These are phyloP conservation scores for Petrolisthes manimaculis DNA, from an alignment of 2,888 invertebrate species.

Conservation along the genomic window DNA sequence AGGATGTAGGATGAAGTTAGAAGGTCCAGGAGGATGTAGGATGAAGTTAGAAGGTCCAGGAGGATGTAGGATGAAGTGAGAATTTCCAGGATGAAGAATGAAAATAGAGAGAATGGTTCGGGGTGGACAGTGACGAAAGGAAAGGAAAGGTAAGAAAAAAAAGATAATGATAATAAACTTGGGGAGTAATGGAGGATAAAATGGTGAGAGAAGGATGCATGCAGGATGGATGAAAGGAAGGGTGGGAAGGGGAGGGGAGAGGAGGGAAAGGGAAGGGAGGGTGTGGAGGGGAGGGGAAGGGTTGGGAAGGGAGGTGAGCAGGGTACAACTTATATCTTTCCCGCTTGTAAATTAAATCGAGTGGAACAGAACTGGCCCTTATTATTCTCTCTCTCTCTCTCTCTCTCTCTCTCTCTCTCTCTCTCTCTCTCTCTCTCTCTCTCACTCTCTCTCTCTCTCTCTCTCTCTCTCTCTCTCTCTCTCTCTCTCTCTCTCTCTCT, in stretches of 20 bases:
- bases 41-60: too few relatives aligned
- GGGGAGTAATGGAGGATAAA: too few relatives aligned
- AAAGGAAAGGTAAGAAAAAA: too few relatives aligned
- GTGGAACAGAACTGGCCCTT: background rate
- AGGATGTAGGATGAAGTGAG: too few relatives aligned
- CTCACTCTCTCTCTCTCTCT: background rate
- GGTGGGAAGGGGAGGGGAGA: background rate
- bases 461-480: slow-evolving; percentile 6
- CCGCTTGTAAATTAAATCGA: background rate
- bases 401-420: slow-evolving; percentile 10
- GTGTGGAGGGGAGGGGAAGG: background rate
- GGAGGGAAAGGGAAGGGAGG: background rate
- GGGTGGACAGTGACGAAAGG: too few relatives aligned
- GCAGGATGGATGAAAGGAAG: background rate
- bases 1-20: too few relatives aligned
- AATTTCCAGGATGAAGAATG: too few relatives aligned
- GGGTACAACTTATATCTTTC: background rate
- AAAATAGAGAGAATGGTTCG: too few relatives aligned
- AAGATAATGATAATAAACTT: too few relatives aligned
- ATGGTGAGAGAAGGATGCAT: background rate
- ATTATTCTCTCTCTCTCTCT: background rate
- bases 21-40: too few relatives aligned
- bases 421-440: slow-evolving; percentile 12
- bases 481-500: slow-evolving; percentile 14
- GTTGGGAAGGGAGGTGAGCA: background rate